Percentiles rank a stretch among this genome's conserved stretches.
Evolutionary conservation across 2,797 vertebrate genomes (phyloP).

Genomic region (Lindbergichthys nudifrons): DNA sequence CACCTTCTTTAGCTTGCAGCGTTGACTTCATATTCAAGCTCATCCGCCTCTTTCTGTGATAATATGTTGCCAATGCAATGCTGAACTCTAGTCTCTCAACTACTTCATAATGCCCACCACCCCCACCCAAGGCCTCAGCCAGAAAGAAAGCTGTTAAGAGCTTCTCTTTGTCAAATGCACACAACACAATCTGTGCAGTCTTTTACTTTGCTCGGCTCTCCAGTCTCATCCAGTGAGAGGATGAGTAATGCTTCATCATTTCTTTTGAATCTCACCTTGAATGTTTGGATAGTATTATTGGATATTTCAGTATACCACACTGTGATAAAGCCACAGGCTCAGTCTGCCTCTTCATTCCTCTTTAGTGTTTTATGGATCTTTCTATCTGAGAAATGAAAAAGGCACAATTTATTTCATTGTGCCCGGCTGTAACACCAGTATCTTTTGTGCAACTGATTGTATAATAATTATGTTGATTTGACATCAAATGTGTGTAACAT

Average conservation of each 20-base stretch:
- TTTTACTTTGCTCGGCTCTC: conserved; percentile 38
- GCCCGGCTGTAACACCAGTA: not conserved
- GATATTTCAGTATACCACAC: conserved; percentile 17
- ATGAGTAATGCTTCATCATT: conserved; percentile 30
- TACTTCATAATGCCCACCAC: conserved; percentile 44
- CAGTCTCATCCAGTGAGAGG: conserved; percentile 29
- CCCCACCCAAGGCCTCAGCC: conserved; percentile 46
- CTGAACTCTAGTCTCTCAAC: conserved; percentile 33
- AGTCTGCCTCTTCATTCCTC: conserved; percentile 1
- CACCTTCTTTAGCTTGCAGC: not conserved
- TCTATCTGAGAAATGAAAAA: conserved; percentile 7
- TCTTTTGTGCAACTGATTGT: not conserved
- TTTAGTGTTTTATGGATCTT: conserved; percentile 5
- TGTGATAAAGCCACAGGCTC: conserved; percentile 14
- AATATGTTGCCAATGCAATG: conserved; percentile 9
- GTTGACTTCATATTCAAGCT: conserved; percentile 17
- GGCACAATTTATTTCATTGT: not conserved
- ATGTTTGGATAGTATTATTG: conserved; percentile 30
- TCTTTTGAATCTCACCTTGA: conserved; percentile 40
- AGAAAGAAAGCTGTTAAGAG: conserved; percentile 51
- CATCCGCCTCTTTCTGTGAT: conserved; percentile 7
- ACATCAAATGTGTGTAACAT: not conserved
- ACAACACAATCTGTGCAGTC: conserved; percentile 69
- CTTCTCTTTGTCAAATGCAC: conserved; percentile 69
- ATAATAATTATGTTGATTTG: not conserved